Evolutionary conservation across 2,113 vertebrate genomes (phyloP).

Genomic region (Dromiciops gliroides): DNA sequence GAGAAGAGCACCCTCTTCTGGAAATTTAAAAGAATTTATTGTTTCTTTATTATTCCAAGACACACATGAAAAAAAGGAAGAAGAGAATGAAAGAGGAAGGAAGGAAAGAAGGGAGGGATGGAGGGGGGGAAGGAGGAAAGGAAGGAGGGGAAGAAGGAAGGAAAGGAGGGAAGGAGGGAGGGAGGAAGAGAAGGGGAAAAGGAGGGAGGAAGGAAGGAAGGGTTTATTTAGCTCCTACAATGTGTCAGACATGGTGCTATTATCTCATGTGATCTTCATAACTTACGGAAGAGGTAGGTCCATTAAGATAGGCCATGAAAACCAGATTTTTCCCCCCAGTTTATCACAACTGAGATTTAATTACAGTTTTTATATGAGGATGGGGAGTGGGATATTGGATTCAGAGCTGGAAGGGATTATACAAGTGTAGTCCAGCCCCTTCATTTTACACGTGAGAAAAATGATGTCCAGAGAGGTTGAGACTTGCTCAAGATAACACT

Average conservation of each 20-base stretch:
- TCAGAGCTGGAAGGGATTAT: neutral
- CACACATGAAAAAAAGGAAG: neutral
- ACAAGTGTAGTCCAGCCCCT: neutral
- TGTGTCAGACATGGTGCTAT: no score
- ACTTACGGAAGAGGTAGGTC: neutral
- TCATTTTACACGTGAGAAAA: neutral
- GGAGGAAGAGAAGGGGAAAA: no score
- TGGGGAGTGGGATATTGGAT: neutral
- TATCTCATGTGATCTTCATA: neutral
- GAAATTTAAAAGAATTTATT: neutral
- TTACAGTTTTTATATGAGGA: neutral
- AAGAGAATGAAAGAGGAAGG: no score
- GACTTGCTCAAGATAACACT: neutral
- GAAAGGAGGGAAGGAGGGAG: no score
- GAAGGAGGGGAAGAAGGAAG: no score
- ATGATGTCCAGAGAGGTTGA: neutral
- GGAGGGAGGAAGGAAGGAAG: no score
- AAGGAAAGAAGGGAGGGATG: no score
- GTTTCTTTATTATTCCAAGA: neutral
- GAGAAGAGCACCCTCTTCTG: slow-evolving; percentile 62
- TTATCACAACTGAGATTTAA: neutral
- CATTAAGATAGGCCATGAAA: neutral
- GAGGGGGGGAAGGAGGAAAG: no score
- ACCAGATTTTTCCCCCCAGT: neutral
- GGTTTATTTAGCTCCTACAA: no score